A percentile compares a stretch with the other conserved stretches of the same genome.
These are phyloP conservation scores for Armadillidium nasatum DNA, from an alignment of 1,140 invertebrate species.

Conservation along the genomic window DNA sequence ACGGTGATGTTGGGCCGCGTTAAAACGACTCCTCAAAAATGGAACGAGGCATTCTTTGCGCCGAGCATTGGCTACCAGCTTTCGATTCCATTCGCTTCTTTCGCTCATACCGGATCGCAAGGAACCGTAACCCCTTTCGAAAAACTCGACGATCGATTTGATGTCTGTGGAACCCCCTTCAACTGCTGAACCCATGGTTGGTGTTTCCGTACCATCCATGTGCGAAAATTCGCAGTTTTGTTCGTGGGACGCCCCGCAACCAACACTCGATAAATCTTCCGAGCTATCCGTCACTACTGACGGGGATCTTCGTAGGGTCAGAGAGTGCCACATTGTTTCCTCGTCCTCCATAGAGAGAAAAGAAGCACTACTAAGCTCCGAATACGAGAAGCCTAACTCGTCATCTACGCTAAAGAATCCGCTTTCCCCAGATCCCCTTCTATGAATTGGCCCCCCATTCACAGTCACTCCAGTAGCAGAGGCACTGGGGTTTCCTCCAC, in stretches of 20 bases:
- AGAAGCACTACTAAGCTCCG: slow-evolving; percentile 49
- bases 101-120: slow-evolving; percentile 22
- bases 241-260: slow-evolving; percentile 49
- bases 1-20: slow-evolving; percentile 24
- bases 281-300: slow-evolving; percentile 81
- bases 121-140: slow-evolving; percentile 59
- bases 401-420: slow-evolving; percentile 81
- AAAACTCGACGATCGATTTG: slow-evolving; percentile 80
- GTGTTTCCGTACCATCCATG: slow-evolving; percentile 51
- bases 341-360: slow-evolving; percentile 57
- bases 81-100: slow-evolving; percentile 10
- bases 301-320: slow-evolving; percentile 63
- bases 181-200: slow-evolving; percentile 23
- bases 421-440: slow-evolving; percentile 76
- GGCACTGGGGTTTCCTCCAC: slow-evolving; percentile 19
- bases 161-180: slow-evolving; percentile 56
- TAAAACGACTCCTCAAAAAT: slow-evolving; percentile 32
- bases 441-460: slow-evolving; percentile 50
- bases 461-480: slow-evolving; percentile 48
- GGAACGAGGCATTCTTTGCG: slow-evolving; percentile 32
- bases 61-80: slow-evolving; percentile 22
- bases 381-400: slow-evolving; percentile 49
- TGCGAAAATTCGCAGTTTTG: slow-evolving; percentile 30
- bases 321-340: slow-evolving; percentile 37
- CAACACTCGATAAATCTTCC: slow-evolving; percentile 73